Base-by-base conservation (phyloP, 2,797 vertebrate genomes). In the Galago senegalensis region DNA sequence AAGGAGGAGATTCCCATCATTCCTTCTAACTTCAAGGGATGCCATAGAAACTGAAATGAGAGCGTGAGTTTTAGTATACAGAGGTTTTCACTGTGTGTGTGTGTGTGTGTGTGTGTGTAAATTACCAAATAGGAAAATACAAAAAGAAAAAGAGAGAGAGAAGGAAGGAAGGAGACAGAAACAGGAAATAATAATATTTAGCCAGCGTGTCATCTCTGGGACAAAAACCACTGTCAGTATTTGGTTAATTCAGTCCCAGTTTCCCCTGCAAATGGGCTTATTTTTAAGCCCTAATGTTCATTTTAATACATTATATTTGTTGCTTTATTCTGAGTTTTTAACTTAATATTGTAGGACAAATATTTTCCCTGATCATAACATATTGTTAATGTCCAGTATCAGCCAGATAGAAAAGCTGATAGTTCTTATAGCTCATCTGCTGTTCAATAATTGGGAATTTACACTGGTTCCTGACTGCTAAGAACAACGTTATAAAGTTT, bases 101-200 rank as follows among this genome's bases (percentile, higher is more conserved):
- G 1, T 82, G 17, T 70, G 7, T 34, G 34, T 34, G 1, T 40
- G 27, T 20, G 34, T 40, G 23, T 67, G 1, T 80, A 80, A 85
- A 91, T 91, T 37, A 56, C 21, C 34, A 65, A 89, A 73, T 21
- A 77, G 85, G 76, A 87, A 86, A 89, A 89, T 29, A 60, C 14
- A 5, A 43, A 81, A 60, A 21, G 20, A 40, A n/a, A 40, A 67
- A 8, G 7, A 67, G 16, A 16, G 29, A 65, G 17, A 31, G 2
- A 67, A 17, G 31, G 31, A 67, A 17, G 31, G 17, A 49, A 46
- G 77, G n/a, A 79, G 21, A 43, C 21, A 23, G 40, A 12, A 29
- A 43, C 23, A 81, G 3, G 70, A 76, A 76, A 60, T 43, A 43
- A n/a, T 53, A 77, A 79, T 67, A 80, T 18, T 60, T 73, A 75